Evolutionary conservation across 92 coral and sea anemone species (phyloP).

Genomic region (Zoanthus sociatus): DNA sequence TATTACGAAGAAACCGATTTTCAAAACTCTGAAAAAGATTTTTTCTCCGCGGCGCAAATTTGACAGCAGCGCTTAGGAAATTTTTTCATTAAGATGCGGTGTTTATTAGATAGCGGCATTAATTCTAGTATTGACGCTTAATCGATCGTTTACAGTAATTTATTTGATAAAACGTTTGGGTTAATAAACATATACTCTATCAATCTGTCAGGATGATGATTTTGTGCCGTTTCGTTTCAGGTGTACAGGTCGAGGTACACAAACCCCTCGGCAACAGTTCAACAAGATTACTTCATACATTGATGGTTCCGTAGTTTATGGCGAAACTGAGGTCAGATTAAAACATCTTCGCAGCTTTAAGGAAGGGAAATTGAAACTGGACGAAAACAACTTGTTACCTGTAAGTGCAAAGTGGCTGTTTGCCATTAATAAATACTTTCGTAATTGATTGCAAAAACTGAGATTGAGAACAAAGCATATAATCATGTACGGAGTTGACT

Average conservation of each 20-base stretch:
- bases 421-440: not conserved
- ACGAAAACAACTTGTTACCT: slow-evolving; percentile 77
- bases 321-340: slow-evolving; percentile 71
- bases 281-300: slow-evolving; percentile 87
- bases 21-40: no score
- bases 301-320: slow-evolving; percentile 92
- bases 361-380: slow-evolving; percentile 88
- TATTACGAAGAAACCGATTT: no score
- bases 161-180: no score
- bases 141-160: not conserved
- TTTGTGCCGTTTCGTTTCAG: slow-evolving; percentile 1
- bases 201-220: no score
- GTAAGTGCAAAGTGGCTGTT: slow-evolving; percentile 46
- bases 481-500: no score
- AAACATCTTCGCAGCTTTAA: slow-evolving; percentile 71
- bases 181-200: no score
- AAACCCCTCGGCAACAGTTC: slow-evolving; percentile 79
- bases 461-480: not conserved
- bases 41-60: no score
- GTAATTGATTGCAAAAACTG: no score
- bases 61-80: no score
- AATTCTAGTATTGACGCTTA: not conserved
- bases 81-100: no score
- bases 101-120: no score
- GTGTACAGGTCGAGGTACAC: slow-evolving; percentile 78